Percentiles rank a stretch among this genome's conserved stretches.
These are phyloP conservation scores for Oreochromis niloticus DNA, from an alignment of 2,113 vertebrate species.

Conservation along the genomic window DNA sequence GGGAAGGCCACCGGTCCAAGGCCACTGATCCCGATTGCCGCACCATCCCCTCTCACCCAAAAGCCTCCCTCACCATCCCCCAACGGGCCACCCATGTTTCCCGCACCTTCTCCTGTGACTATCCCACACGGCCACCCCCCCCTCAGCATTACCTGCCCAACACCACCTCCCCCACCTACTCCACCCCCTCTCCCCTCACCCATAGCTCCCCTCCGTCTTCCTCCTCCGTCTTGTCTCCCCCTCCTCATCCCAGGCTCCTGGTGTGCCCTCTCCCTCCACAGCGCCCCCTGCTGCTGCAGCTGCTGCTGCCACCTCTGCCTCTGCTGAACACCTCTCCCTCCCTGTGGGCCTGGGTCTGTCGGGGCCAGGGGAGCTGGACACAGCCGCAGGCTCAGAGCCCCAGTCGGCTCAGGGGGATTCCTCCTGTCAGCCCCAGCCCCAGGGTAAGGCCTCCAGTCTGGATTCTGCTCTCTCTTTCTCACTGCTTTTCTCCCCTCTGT, in stretches of 20 bases:
- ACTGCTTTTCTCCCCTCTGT: constrained; percentile 22
- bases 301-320: constrained; percentile 12
- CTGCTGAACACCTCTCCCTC: constrained; percentile 48
- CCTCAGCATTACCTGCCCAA: constrained; percentile 58
- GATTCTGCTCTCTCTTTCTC: constrained; percentile 49
- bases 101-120: constrained; percentile 74
- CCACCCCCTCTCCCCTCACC: constrained; percentile 76
- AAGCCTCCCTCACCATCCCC: constrained; percentile 77
- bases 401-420: constrained; percentile 25
- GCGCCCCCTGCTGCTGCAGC: constrained; percentile 78
- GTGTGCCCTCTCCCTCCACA: constrained; percentile 98
- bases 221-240: constrained; percentile 67
- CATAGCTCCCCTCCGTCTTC: constrained; percentile 68
- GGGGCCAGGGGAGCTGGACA: constrained; percentile 23
- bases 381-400: constrained; percentile 33
- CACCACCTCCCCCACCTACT: constrained; percentile 73
- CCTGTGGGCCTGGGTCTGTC: constrained; percentile 35
- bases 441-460: constrained; percentile 87
- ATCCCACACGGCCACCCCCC: constrained; percentile 73
- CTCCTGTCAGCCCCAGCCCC: constrained; percentile 68
- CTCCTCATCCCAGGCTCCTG: constrained; percentile 95
- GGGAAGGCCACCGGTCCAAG: no score
- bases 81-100: constrained; percentile 67
- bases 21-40: constrained; percentile 77
- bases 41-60: constrained; percentile 81